Evolutionary conservation across 2,113 vertebrate species (phyloP), one percentile per base, ranked within the genome.

Genomic region (Rhinogobius similis): DNA sequence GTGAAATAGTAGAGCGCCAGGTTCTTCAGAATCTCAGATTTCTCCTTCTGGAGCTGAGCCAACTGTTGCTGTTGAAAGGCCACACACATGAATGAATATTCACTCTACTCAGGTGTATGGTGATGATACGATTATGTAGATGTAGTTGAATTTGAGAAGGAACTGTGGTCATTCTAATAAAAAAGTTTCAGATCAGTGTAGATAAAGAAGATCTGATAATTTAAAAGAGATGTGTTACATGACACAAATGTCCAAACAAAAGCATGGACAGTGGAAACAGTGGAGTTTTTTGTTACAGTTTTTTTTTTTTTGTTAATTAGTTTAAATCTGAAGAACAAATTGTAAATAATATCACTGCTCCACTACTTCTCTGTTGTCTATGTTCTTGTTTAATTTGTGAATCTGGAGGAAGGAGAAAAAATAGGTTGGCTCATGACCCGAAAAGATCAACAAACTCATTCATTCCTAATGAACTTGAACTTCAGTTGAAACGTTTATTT

Each of bases 21-120:
- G 90, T 99, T 99, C 94, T 99, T 99, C 89, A 99, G 92, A 77
- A 99, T 99, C 89, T 99, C 98, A 0, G 97, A 99, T 88, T 99
- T 99, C 82, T 99, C 98, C 84, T 99, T 99, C 91, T 99, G 98
- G 63, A 99, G 94, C 87, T 99, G 98, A 90, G 98, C 95, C 88
- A 99, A 93, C 98, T 99, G 98, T 99, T 99, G 98, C 98, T 99
- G 93, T 85, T 90, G 81, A 93, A 92, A 65, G 46, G n/a, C 6
- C 92, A 69, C 79, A 86, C 3, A 9, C 29, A 70, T 70, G 0
- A 66, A n/a, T 50, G 7, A 50, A 10, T 21, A 46, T 20, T 46
- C 44, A 46, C 20, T n/a, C 2, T 10, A 50, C 20, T 1, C 46
- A 21, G 46, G 8, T 9, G 18, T 48, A 5, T 43, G 41, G 11